These are phyloP conservation scores for Naso thynnoides DNA, from an alignment of 2,797 vertebrate species.

Conservation along the genomic window DNA sequence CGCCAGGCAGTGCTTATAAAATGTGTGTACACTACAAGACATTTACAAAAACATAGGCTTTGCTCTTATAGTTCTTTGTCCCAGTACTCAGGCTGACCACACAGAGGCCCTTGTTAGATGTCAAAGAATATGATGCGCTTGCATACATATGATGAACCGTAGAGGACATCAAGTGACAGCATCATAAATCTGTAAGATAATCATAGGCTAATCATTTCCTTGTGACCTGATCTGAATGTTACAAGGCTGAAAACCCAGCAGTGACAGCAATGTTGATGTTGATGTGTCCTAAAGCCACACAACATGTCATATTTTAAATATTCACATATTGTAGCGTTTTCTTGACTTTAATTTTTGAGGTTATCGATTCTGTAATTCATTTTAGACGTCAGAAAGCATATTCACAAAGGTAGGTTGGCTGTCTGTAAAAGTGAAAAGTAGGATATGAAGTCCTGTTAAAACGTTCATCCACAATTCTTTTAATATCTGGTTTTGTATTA, in stretches of 20 bases:
- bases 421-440: not conserved
- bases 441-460: not conserved
- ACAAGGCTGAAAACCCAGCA: constrained; percentile 22
- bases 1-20: not conserved
- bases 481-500: not conserved
- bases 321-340: not conserved
- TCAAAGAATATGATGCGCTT: constrained; percentile 11
- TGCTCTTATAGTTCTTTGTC: not conserved
- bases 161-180: constrained; percentile 22
- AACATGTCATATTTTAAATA: not conserved
- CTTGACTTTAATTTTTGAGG: not conserved
- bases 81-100: not conserved
- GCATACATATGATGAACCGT: constrained; percentile 22
- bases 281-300: not conserved
- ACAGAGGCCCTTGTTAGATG: constrained; percentile 1
- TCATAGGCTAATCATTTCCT: constrained; percentile 16
- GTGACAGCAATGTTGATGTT: not conserved
- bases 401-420: not conserved
- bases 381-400: not conserved
- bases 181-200: constrained; percentile 35
- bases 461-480: not conserved
- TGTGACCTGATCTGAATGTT: constrained; percentile 27
- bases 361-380: not conserved
- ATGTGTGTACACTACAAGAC: not conserved
- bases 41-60: not conserved